Base-by-base conservation (phyloP, 2,113 vertebrate genomes). In the Panthera uncia region DNA sequence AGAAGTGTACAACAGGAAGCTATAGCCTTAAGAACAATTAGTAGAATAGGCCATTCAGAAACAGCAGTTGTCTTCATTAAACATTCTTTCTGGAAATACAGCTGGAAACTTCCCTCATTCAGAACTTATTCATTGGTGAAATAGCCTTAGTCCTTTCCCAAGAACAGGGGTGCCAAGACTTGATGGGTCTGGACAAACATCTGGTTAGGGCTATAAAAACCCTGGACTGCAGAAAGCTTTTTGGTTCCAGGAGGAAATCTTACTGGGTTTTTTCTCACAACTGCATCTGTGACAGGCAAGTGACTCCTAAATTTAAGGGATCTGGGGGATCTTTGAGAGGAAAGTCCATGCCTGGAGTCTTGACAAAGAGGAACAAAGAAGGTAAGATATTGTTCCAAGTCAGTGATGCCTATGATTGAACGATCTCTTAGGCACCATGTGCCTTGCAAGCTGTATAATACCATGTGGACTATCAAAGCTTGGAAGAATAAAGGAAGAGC, bases 131-230 rank as follows among this genome's bases (percentile, higher is more conserved):
- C 87, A 52, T 84, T 76, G 31, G 80, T 48, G 33, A 88, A 68
- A 83, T 0, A 0, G 19, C 45, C 41, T 92, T 41, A 81, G 63
- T 52, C 25, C 69, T 57, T 87, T 89, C 36, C 80, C 38, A 63
- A 74, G 45, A 95, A 38, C 21, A 73, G 23, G 16, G 0, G 3
- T 73, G n/a, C 76, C 85, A 78, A 88, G 33, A 89, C n/a, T 85
- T 92, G 90, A 61, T 68, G 55, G 74, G 14, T 95, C 97, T 97
- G 81, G 80, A 96, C 84, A 98, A 66, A 94, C 55, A 94, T 91
- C 71, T 98, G 92, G 14, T 78, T 93, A 68, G 29, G 33, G 82
- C 33, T 94, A 23, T 50, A 7, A 87, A 23, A 91, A 78, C 84
- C 92, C 74, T 93, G 57, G 74, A 69, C 69, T 95, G 25, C 45